Percentiles rank a stretch among this genome's conserved stretches.
Evolutionary conservation across 1,140 invertebrate genomes (phyloP).

Genomic region (Agrilus planipennis): DNA sequence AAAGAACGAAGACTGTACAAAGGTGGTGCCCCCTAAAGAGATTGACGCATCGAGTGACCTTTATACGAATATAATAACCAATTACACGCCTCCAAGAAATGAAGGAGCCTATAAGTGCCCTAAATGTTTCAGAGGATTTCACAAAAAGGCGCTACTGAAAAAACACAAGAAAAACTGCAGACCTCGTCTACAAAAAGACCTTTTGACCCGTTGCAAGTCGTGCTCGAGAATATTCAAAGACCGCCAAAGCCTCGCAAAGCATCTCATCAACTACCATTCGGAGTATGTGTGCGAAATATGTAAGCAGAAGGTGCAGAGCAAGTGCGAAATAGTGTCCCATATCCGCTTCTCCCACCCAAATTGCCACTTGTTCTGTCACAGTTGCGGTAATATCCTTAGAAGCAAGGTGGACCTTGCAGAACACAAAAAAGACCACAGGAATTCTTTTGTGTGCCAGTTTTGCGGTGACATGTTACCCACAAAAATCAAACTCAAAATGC

Average conservation of each 20-base stretch:
- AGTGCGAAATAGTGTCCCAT: conserved; percentile 47
- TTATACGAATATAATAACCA: conserved; percentile 32
- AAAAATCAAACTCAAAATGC: conserved; percentile 48
- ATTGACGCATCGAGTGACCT: conserved; percentile 25
- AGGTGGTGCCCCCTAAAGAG: conserved; percentile 19
- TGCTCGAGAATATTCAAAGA: conserved; percentile 47
- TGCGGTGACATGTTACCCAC: conserved; percentile 47
- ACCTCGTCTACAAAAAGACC: conserved; percentile 37
- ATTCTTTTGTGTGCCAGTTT: conserved; percentile 44
- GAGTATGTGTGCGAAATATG: conserved; percentile 44
- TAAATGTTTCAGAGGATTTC: conserved; percentile 43
- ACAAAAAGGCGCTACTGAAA: conserved; percentile 39
- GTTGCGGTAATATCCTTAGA: conserved; percentile 43
- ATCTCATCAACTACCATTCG: conserved; percentile 44
- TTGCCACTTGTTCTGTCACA: conserved; percentile 41
- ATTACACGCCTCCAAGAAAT: conserved; percentile 31
- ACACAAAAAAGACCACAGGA: conserved; percentile 42
- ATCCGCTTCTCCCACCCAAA: conserved; percentile 44
- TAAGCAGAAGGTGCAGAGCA: conserved; percentile 38
- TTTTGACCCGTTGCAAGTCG: conserved; percentile 41
- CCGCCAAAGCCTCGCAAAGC: conserved; percentile 41
- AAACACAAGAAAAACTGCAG: conserved; percentile 45
- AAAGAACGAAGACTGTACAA: conserved; percentile 4
- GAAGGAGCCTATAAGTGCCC: conserved; percentile 40
- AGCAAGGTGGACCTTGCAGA: conserved; percentile 41